Evolutionary conservation across 2,888 invertebrate genomes (phyloP).

Genomic region (Laspeyria flexula): DNA sequence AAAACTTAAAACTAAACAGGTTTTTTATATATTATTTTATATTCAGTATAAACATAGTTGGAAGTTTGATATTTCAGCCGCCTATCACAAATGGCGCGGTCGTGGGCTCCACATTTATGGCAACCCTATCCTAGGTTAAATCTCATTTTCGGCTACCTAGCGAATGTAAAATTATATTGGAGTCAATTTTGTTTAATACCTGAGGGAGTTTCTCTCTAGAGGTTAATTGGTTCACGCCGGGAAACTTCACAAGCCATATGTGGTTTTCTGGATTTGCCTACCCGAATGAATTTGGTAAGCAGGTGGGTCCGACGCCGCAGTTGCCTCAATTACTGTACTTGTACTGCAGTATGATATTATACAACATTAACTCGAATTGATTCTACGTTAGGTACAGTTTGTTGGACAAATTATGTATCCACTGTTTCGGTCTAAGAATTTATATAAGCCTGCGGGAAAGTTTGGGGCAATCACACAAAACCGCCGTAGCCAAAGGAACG

Average conservation of each 20-base stretch:
- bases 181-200: constrained; percentile 74
- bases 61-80: constrained; percentile 34
- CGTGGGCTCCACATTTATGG: constrained; percentile 29
- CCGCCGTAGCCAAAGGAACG: constrained; percentile 5
- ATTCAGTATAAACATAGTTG: constrained; percentile 14
- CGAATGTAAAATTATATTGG: constrained; percentile 69
- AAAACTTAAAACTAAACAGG: too few relatives aligned
- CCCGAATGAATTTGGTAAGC: constrained; percentile 56
- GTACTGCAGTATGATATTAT: constrained; percentile 54
- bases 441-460: constrained; percentile 8
- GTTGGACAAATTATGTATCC: constrained; percentile 21
- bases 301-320: constrained; percentile 42
- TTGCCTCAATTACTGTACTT: constrained; percentile 50
- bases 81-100: constrained; percentile 26
- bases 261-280: constrained; percentile 67
- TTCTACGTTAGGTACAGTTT: constrained; percentile 43
- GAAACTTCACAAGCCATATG: constrained; percentile 71
- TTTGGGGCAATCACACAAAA: constrained; percentile 10
- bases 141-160: constrained; percentile 54
- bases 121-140: constrained; percentile 50
- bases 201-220: constrained; percentile 51
- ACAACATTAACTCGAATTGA: constrained; percentile 49
- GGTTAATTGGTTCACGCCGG: constrained; percentile 70
- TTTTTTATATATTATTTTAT: neutral
- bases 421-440: constrained; percentile 14